phyloP scores from a whole-genome alignment of 2,888 invertebrate species.

The Ochropleura plecta region DNA sequence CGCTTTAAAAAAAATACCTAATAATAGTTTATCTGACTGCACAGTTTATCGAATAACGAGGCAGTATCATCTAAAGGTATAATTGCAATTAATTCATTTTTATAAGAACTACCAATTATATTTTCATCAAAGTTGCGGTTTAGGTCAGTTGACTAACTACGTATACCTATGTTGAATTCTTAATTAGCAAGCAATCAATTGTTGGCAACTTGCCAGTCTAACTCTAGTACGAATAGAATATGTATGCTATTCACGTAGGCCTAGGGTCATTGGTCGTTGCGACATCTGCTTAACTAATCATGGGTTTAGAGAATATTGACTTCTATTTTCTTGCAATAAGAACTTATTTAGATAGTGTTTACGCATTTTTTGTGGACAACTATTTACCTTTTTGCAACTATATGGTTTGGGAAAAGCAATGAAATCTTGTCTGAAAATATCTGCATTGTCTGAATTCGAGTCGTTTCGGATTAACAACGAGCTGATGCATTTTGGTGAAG shows the following conservation, averaged over 20 bases:
- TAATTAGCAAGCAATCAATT: slow-evolving; percentile 20
- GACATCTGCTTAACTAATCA: slow-evolving; percentile 5
- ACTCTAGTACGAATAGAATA: slow-evolving; percentile 13
- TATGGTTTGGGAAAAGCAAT: background rate
- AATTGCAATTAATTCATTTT: background rate
- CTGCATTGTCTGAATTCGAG: background rate
- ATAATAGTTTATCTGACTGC: too few species aligned
- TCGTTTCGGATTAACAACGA: background rate
- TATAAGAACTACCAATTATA: background rate
- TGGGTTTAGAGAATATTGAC: background rate
- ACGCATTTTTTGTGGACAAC: background rate
- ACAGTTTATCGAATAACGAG: too few species aligned
- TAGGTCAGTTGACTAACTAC: background rate
- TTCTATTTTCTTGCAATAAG: too few species aligned
- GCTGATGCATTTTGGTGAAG: background rate
- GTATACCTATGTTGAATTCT: background rate
- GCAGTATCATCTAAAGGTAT: too few species aligned
- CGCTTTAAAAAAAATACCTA: too few species aligned
- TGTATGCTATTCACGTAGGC: background rate
- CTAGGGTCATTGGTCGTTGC: slow-evolving; percentile 13
- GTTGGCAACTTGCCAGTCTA: slow-evolving; percentile 31
- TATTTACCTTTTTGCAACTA: background rate
- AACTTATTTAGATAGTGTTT: background rate
- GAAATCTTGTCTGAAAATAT: background rate
- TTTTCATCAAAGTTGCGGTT: background rate